Conservation (phyloP, 2,113 vertebrate genomes). For the Scortum barcoo region DNA sequence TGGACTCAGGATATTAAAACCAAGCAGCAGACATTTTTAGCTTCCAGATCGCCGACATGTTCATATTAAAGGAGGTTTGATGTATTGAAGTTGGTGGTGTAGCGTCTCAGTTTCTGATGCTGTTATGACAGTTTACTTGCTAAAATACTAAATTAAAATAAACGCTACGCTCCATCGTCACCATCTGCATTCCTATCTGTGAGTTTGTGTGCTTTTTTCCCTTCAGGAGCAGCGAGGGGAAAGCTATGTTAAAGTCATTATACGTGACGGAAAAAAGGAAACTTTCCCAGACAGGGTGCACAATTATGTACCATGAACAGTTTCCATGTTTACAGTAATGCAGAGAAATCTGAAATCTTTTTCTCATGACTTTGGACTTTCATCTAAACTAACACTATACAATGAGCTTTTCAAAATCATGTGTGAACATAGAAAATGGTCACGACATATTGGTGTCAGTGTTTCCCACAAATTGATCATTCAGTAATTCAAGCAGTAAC, state of each 20-base stretch:
- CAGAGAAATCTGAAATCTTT: background rate
- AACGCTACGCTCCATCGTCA: background rate
- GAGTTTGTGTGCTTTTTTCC: background rate
- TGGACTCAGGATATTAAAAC: background rate
- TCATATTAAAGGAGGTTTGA: background rate
- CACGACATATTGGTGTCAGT: background rate
- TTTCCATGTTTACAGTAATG: background rate
- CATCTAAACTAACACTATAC: background rate
- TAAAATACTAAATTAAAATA: background rate
- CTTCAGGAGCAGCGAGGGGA: background rate
- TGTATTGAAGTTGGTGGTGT: background rate
- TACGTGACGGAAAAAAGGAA: constrained; percentile 10
- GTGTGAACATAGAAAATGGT: background rate
- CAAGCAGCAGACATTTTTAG: background rate
- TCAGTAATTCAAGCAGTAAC: background rate
- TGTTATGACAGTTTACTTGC: background rate
- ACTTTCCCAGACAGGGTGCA: constrained; percentile 10
- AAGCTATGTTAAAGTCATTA: constrained; percentile 41
- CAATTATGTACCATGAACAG: background rate
- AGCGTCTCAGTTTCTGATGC: background rate
- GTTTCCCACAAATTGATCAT: too few relatives aligned
- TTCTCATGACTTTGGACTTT: too few relatives aligned
- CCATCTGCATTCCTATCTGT: background rate
- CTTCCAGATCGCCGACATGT: background rate
- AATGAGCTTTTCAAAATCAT: background rate